Conservation (phyloP, 2,113 vertebrate species). For the Australoheros scitulus region DNA sequence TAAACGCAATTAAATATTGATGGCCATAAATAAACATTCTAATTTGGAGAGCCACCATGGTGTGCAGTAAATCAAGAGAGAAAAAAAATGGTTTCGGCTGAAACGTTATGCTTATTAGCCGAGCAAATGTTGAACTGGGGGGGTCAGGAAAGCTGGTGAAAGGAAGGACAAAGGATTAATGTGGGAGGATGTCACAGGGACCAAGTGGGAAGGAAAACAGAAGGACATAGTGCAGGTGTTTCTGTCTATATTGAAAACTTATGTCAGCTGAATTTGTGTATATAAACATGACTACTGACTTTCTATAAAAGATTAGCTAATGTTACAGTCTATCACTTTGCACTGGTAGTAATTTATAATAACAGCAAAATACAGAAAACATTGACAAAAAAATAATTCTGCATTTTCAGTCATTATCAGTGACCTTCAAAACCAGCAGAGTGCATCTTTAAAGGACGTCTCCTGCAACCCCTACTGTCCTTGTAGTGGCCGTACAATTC, state of each 20-base stretch:
- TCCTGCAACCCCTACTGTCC: background rate
- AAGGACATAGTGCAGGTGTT: background rate
- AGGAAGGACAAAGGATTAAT: constrained; percentile 52
- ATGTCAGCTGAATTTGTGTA: background rate
- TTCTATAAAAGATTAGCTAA: background rate
- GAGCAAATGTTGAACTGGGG: constrained; percentile 62
- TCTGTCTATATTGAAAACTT: background rate
- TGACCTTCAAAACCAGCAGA: background rate
- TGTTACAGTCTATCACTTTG: background rate
- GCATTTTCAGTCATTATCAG: background rate
- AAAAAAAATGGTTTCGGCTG: constrained; percentile 44
- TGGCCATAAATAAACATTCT: constrained; percentile 82
- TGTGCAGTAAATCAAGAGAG: constrained; percentile 48
- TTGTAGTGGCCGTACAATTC: background rate
- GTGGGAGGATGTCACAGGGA: background rate
- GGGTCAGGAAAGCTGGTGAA: constrained; percentile 47
- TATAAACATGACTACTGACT: background rate
- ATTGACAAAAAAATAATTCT: background rate
- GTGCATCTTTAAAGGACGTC: background rate
- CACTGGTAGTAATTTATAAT: background rate
- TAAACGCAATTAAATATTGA: constrained; percentile 84
- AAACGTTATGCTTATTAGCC: constrained; percentile 64
- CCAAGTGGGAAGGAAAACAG: constrained; percentile 1
- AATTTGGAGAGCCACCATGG: constrained; percentile 69
- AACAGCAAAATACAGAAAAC: background rate